Evolutionary conservation across 2,888 invertebrate species (phyloP).

Genomic region (Aphidius colemani): DNA sequence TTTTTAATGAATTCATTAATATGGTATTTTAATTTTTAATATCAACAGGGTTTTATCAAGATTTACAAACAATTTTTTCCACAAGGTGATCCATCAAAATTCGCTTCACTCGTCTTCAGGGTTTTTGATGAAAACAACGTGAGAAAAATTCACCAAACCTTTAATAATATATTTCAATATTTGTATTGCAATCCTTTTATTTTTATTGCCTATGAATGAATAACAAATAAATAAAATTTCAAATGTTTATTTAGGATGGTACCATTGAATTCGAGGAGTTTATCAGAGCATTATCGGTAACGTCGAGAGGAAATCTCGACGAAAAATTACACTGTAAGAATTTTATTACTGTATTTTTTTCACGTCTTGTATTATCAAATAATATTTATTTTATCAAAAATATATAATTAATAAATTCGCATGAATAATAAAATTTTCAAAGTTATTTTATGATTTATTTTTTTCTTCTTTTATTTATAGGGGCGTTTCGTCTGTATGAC

Average conservation of each 20-base stretch:
- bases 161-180: neutral
- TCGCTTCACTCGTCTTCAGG: slow-evolving; percentile 95
- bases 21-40: neutral
- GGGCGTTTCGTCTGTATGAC: slow-evolving; percentile 95
- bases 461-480: slow-evolving; percentile 61
- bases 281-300: slow-evolving; percentile 96
- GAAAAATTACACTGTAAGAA: slow-evolving; percentile 97
- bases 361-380: neutral
- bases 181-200: neutral
- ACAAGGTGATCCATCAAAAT: slow-evolving; percentile 98
- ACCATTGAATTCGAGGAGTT: slow-evolving; percentile 99
- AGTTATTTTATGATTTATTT: slow-evolving; percentile 4
- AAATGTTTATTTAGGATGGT: slow-evolving; percentile 77
- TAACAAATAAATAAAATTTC: slow-evolving; percentile 1
- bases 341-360: neutral
- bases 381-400: neutral
- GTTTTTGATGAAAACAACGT: slow-evolving; percentile 99
- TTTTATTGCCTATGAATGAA: neutral
- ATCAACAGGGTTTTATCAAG: slow-evolving; percentile 90
- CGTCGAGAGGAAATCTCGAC: slow-evolving; percentile 96
- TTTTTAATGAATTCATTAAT: slow-evolving; percentile 40
- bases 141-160: slow-evolving; percentile 58
- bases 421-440: neutral
- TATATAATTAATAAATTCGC: no score
- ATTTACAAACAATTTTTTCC: slow-evolving; percentile 99